Base-by-base conservation (phyloP, 1,140 invertebrate genomes). In the honey bee (Apis mellifera) region DNA sequence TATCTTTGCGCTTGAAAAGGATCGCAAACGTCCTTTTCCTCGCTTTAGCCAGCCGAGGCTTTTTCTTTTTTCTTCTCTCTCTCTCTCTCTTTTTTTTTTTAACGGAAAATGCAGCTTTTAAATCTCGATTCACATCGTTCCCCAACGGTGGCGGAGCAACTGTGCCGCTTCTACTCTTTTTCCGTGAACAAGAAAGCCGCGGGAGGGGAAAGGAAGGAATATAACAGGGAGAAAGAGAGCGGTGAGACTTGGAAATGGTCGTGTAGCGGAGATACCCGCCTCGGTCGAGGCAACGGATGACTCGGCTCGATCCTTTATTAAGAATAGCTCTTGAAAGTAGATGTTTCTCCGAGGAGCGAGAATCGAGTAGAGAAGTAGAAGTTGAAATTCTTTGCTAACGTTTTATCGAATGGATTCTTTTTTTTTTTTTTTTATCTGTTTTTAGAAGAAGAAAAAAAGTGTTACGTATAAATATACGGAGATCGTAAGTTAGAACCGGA, bases 111-210 rank as follows among this genome's bases (percentile, higher is more conserved):
- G 80, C 78, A 78, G 85, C 81, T 89, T 89, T 89, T 87, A 87
- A 89, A 89, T 89, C 83, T 82, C 86, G 84, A 85, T 87, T 62
- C 79, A 54, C 80, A 42, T 85, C 72, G 86, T 82, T 89, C 74
- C 60, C 66, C 26, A 42, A 60, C 69, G 23, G 23, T 32, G 82
- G 60, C 65, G 79, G 68, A 80, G 42, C 71, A 55, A 84, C 83
- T 83, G 57, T 59, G 57, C 32, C 60, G 60, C 23, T 12, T 4
- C 1, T 11, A 0, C 52, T 50, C 72, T 55, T 66, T 55, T 70
- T n/a, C 74, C 23, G 12, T 21, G 42, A 15, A 50, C 13, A 55
- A 32, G 4, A 78, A 54, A 21, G 12, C 60, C 7, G 59, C 5
- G 62, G 2, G 59, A 60, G 15, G 77, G 68, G 78, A 65, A 62